Conservation (phyloP, 2,888 invertebrate species). For the Watsonalla cultraria region DNA sequence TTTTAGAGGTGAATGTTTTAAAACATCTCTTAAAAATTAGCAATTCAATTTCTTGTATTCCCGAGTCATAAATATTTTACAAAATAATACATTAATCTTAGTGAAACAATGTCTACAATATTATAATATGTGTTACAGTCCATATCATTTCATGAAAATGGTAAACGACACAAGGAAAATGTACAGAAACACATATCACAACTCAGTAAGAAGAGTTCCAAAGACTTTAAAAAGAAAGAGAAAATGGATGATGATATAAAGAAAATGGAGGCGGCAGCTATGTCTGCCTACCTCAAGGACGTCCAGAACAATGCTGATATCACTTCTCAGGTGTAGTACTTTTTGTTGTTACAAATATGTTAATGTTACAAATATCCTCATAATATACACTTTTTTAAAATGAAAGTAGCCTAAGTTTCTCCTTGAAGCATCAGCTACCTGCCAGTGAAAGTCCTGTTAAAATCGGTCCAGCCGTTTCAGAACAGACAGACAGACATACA, state of each 20-base stretch:
- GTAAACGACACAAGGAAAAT: slow-evolving; percentile 94
- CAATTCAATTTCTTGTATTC: background rate
- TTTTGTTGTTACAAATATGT: background rate
- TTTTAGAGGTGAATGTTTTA: no score
- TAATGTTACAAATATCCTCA: background rate
- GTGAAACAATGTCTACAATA: background rate
- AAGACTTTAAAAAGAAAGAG: slow-evolving; percentile 86
- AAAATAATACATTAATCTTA: background rate
- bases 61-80: no score
- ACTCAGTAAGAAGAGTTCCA: slow-evolving; percentile 90
- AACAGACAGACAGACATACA: no score
- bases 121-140: slow-evolving; percentile 80
- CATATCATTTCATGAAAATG: slow-evolving; percentile 95
- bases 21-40: background rate
- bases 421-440: no score
- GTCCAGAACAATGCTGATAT: slow-evolving; percentile 83
- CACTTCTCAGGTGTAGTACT: slow-evolving; percentile 74
- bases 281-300: slow-evolving; percentile 93
- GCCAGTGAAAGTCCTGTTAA: no score
- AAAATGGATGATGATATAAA: slow-evolving; percentile 89
- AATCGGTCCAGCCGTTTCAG: no score
- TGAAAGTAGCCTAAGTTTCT: no score
- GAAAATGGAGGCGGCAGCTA: slow-evolving; percentile 94
- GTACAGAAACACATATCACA: slow-evolving; percentile 91
- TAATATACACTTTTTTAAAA: no score